Conservation (phyloP, 2,888 invertebrate genomes). For the Yponomeuta evonymella region DNA sequence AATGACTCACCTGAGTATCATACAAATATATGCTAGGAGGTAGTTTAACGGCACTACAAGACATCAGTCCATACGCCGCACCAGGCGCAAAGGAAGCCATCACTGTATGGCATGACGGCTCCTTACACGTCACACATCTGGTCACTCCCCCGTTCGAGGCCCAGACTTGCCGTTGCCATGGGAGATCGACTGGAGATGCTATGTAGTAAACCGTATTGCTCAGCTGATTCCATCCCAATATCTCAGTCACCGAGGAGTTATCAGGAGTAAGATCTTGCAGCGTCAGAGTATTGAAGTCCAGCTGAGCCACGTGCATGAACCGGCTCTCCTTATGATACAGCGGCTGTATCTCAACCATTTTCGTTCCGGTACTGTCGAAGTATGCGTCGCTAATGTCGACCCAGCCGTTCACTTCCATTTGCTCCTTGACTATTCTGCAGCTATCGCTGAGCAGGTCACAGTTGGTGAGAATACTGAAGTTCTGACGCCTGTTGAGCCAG, state of each 20-base stretch:
- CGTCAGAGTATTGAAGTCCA: slow-evolving; percentile 44
- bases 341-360: slow-evolving; percentile 61
- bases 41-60: slow-evolving; percentile 51
- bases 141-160: slow-evolving; percentile 76
- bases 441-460: slow-evolving; percentile 68
- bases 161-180: slow-evolving; percentile 83
- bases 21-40: slow-evolving; percentile 39
- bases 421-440: slow-evolving; percentile 56
- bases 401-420: slow-evolving; percentile 82
- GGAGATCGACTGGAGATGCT: slow-evolving; percentile 78
- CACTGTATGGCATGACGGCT: slow-evolving; percentile 80
- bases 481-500: slow-evolving; percentile 93
- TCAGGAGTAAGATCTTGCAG: slow-evolving; percentile 72
- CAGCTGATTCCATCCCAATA: slow-evolving; percentile 78
- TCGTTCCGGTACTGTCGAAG: slow-evolving; percentile 61
- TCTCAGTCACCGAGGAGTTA: slow-evolving; percentile 74
- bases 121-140: slow-evolving; percentile 78
- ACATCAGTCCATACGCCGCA: slow-evolving; percentile 48
- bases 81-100: slow-evolving; percentile 74
- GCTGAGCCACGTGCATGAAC: slow-evolving; percentile 60
- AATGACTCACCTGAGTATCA: slow-evolving; percentile 1
- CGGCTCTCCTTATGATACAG: slow-evolving; percentile 50
- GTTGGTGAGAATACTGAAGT: slow-evolving; percentile 75
- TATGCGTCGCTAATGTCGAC: slow-evolving; percentile 76
- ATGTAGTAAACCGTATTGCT: slow-evolving; percentile 80